Conservation (phyloP, 64 coral and sea anemone species). For the Actinia equina region DNA sequence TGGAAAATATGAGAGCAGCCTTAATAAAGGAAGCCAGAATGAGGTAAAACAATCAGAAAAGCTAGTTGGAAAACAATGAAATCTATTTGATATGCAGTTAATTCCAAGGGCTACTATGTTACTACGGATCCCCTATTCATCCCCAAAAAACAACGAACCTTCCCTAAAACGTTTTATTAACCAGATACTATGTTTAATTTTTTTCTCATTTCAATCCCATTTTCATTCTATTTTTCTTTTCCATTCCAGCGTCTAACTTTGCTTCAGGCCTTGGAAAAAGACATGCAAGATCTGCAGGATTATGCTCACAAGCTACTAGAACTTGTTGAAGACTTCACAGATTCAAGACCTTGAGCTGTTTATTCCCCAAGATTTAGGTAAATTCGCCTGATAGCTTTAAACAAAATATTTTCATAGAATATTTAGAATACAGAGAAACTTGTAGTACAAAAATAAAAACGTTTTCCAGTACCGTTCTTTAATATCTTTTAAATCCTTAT, state of each 20-base stretch:
- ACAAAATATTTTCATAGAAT: conserved; percentile 7
- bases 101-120: neutral
- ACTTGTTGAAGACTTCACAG: conserved; percentile 59
- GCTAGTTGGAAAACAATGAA: too few species aligned
- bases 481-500: too few species aligned
- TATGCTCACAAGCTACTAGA: conserved; percentile 85
- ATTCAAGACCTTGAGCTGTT: neutral
- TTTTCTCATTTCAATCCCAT: neutral
- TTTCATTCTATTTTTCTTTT: neutral
- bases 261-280: conserved; percentile 64
- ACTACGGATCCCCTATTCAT: too few species aligned
- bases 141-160: too few species aligned
- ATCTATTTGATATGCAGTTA: neutral
- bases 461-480: too few species aligned
- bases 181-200: neutral
- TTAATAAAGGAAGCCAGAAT: conserved; percentile 69
- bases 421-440: neutral
- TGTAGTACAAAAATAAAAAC: neutral
- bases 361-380: neutral
- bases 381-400: neutral
- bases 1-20: conserved; percentile 25
- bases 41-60: conserved; percentile 31
- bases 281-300: conserved; percentile 81
- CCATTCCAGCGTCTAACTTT: conserved; percentile 53
- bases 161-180: too few species aligned